Evolutionary conservation across 2,797 vertebrate species (phyloP), one percentile per base, ranked within the genome.

Genomic region (Lindbergichthys nudifrons): DNA sequence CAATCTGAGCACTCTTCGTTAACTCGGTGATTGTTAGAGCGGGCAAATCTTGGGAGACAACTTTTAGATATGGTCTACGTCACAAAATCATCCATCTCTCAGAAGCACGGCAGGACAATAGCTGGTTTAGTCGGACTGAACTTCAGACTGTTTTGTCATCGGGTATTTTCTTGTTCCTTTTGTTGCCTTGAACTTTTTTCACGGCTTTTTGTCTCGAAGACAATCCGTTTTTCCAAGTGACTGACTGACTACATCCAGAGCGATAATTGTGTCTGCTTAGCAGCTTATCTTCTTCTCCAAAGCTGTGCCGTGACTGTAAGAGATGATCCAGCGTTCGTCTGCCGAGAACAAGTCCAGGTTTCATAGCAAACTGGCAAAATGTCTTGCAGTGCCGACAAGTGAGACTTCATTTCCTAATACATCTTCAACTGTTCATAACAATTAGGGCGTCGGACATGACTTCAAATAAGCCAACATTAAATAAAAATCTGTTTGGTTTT

Each of bases 1-100:
- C 91, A 92, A 90, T 89, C 83, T 87, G 92, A 90, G 88, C 81
- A 83, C 79, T 93, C 90, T 92, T 93, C 93, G 56, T 78, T 87
- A 89, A 94, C 73, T 86, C 77, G 66, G 82, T 65, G 80, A 85
- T 71, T 51, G 72, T 81, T 81, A 89, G 76, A 81, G 75, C 2
- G 1, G 88, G 69, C 48, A 85, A 87, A 81, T 90, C 87, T 84
- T 65, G 82, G 82, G 62, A 36, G 65, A 73, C 41, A 84, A 79
- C 39, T 51, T 79, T 82, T 73, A 82, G 65, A 84, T 43, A 83
- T 43, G 57, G 62, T 64, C 56, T 86, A 73, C 71, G 41, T 76
- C 86, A 75, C 7, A 81, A 71, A 60, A 73, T 86, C 65, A 48
- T 77, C 47, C 43, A 45, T 64, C 56, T 70, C 45, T 72, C 43